Evolutionary conservation across 1,140 invertebrate genomes (phyloP), one percentile per base, ranked within the genome.

Genomic region (Amyelois transitella): DNA sequence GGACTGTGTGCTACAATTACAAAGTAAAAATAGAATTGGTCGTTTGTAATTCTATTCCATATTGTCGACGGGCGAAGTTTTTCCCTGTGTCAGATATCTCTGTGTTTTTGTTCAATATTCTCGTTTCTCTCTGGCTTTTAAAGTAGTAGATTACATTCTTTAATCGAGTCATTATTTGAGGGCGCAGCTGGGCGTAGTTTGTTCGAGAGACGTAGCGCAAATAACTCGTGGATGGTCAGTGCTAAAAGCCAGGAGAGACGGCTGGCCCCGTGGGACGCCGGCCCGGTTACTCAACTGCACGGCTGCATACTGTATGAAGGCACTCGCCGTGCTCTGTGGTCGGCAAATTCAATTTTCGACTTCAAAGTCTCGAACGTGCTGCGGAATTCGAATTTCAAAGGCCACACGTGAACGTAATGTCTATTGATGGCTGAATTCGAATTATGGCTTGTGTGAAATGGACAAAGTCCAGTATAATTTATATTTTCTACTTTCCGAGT

Each of bases 1-100:
- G 79, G 82, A 83, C 72, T 81, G 71, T 58, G 60, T 66, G 70
- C 72, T 81, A 86, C 80, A 83, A 86, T 86, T 86, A 84, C 82
- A 76, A 81, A 81, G 78, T 85, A 80, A 82, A 81, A 81, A 80
- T 81, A 79, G 70, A 81, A 77, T 73, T 73, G 72, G 62, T 64
- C 74, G 69, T 77, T 75, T 75, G 74, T 78, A 75, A 78, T 78
- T 75, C 75, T 67, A 72, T 72, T 66, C 68, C 65, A 69, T 66
- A 68, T 70, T 71, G 69, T 71, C 62, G 72, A 70, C 62, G 61
- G 66, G 58, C 60, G 49, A 48, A 48, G 8, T 12, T 48, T 48
- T 48, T 21, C 21, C 18, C 45, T 19, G 18, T n/a, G 17, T 45
- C 43, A 45, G 18, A 19, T 19, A n/a, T 21, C 19, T 48, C 14